Conservation (phyloP, 2,888 invertebrate species). For the Furcula furcula region DNA sequence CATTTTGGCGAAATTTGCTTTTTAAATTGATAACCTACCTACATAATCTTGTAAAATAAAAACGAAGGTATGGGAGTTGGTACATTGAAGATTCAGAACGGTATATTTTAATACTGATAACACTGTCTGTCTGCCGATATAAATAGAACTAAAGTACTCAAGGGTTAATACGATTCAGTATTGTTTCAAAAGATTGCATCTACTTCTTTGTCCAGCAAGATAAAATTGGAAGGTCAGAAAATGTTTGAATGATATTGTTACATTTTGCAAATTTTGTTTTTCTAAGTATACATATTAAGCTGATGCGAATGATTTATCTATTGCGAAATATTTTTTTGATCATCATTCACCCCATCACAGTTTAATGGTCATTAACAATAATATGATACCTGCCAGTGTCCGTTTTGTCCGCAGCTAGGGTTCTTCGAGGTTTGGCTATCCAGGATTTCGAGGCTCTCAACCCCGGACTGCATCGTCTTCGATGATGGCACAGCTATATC, state of each 20-base stretch:
- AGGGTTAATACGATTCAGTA: too few relatives aligned
- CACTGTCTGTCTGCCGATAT: too few relatives aligned
- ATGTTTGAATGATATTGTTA: neutral
- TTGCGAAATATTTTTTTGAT: constrained; percentile 9
- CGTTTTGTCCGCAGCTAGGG: constrained; percentile 78
- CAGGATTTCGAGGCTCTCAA: constrained; percentile 90
- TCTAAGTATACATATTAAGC: neutral
- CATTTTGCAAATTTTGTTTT: neutral
- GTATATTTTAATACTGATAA: too few relatives aligned
- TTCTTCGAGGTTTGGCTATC: constrained; percentile 98
- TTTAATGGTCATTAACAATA: constrained; percentile 3
- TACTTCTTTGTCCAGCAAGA: neutral
- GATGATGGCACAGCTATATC: constrained; percentile 94
- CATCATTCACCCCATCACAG: constrained; percentile 10
- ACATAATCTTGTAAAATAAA: too few relatives aligned
- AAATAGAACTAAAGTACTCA: too few relatives aligned
- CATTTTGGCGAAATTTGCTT: too few relatives aligned
- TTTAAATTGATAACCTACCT: too few relatives aligned
- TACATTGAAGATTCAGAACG: too few relatives aligned
- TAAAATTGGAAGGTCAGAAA: neutral
- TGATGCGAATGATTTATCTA: neutral
- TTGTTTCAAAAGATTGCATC: neutral
- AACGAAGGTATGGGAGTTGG: too few relatives aligned
- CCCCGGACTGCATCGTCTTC: constrained; percentile 89
- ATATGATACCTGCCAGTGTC: constrained; percentile 32